Evolutionary conservation across 1,140 invertebrate genomes (phyloP), one percentile per base, ranked within the genome.

Genomic region (Agraylea sexmaculata): DNA sequence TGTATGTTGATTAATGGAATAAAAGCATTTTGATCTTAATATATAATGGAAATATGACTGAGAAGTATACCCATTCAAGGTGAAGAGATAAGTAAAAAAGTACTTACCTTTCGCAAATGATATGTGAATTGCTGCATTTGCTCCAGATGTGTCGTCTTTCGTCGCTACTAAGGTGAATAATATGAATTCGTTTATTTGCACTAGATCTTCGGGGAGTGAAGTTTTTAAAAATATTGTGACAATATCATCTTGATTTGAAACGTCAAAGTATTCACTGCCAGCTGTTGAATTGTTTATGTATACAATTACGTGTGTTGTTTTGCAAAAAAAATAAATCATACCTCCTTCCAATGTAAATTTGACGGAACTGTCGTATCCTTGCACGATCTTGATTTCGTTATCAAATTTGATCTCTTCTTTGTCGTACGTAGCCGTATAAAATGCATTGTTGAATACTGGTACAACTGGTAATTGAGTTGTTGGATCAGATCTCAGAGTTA

Each of bases 401-500:
- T 32, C 29, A 25, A 46, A 25, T 28, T 37, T 36, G n/a, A 30
- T 12, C 28, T 12, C 23, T 16, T 15, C 11, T 37, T n/a, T 15
- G 8, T 28, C 12, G 28, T 37, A 37, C n/a, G 11, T 16, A 18
- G 11, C 40, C 20, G 3, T 33, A 25, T 42, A 42, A 12, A 46
- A 42, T 17, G 35, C 3, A 18, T 42, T 12, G 12, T 36, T 12
- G 18, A 46, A 46, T 31, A 38, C 13, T n/a, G 44, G 40, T 12
- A 30, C n/a, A 2, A 16, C 15, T 11, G 35, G 40, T 16, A 49
- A 18, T 40, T 42, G 18, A 10, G 37, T 27, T 13, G 7, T 4
- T 8, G 47, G 43, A 32, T 49, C 36, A 2, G 43, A 45, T 22
- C 15, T 28, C 12, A 49, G 27, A n/a, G 23, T 39, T 20, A 45